Percentiles rank a stretch among this genome's conserved stretches.
These are phyloP conservation scores for Chitala chitala DNA, from an alignment of 2,113 vertebrate genomes.

Conservation along the genomic window DNA sequence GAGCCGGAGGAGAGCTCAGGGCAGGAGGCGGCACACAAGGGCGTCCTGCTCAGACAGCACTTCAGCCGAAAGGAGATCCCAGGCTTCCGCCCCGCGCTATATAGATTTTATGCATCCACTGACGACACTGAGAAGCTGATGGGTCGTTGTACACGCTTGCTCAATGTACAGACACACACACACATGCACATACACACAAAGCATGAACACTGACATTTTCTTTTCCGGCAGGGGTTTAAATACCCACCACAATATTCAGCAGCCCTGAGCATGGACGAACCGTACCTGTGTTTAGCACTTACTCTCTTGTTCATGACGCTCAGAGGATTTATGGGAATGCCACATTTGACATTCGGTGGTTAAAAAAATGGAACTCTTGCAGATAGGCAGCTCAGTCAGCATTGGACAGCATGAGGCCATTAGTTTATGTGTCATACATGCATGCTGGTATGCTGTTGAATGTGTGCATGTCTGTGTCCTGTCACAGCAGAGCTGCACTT, in stretches of 20 bases:
- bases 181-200: constrained; percentile 20
- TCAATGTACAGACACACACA: constrained; percentile 36
- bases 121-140: constrained; percentile 10
- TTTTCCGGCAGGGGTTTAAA: neutral
- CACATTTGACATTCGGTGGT: no score
- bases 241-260: neutral
- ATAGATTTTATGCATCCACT: constrained; percentile 7
- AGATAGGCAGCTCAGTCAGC: no score
- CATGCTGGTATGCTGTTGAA: no score
- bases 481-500: no score
- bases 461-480: no score
- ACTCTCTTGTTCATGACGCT: no score
- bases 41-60: constrained; percentile 9
- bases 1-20: neutral
- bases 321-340: no score
- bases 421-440: no score
- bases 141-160: neutral
- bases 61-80: constrained; percentile 14
- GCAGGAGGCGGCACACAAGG: neutral
- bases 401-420: no score
- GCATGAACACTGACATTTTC: neutral
- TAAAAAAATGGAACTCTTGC: no score
- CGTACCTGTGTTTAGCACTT: no score
- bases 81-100: neutral
- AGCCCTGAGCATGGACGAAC: neutral